Evolutionary conservation across 2,113 vertebrate genomes (phyloP).

Genomic region (Macrotus californicus): DNA sequence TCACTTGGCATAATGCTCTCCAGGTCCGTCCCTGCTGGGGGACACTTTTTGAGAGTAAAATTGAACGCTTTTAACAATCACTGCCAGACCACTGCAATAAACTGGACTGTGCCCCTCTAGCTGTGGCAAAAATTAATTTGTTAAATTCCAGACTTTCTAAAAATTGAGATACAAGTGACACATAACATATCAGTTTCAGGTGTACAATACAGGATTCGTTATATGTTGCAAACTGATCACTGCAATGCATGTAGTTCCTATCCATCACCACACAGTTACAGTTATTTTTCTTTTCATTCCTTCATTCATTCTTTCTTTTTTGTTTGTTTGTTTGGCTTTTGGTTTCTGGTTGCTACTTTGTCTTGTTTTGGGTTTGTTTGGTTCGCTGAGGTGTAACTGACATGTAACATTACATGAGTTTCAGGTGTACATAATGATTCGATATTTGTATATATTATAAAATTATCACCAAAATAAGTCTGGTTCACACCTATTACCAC

Average conservation of each 20-base stretch:
- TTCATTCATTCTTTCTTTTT: neutral
- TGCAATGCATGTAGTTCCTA: neutral
- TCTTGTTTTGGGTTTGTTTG: neutral
- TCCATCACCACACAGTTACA: neutral
- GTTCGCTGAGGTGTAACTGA: neutral
- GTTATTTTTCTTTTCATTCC: neutral
- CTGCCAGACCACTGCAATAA: neutral
- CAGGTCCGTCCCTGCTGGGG: no score
- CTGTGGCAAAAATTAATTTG: neutral
- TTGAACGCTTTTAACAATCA: neutral
- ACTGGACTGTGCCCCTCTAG: neutral
- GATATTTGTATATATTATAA: neutral
- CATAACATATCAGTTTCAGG: neutral
- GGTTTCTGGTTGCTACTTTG: neutral
- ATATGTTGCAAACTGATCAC: neutral
- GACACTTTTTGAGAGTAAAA: neutral
- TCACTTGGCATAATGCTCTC: no score
- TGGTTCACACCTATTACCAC: neutral
- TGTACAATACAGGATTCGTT: neutral
- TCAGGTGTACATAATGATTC: neutral
- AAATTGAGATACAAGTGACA: neutral
- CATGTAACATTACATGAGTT: neutral
- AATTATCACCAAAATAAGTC: neutral
- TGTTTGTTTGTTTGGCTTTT: neutral
- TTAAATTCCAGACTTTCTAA: neutral